phyloP scores from a whole-genome alignment of 2,797 vertebrate genomes.

The Catostomus latipinnis region DNA sequence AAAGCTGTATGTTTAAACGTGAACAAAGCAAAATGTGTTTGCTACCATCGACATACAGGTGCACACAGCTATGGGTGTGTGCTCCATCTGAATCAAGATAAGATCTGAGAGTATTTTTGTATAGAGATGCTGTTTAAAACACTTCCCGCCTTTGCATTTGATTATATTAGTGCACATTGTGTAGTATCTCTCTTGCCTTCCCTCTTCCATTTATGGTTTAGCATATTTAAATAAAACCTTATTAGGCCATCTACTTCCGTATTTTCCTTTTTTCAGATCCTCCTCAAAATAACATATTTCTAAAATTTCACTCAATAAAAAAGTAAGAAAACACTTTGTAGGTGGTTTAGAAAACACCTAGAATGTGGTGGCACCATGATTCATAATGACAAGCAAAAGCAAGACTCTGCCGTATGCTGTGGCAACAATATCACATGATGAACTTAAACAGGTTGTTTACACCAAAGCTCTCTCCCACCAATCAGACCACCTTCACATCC shows the following conservation, averaged over 20 bases:
- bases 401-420: not conserved
- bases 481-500: conserved; percentile 24
- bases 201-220: not conserved
- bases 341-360: conserved; percentile 8
- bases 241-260: not conserved
- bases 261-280: not conserved
- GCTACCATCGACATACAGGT: conserved; percentile 37
- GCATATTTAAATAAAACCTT: not conserved
- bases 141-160: conserved; percentile 35
- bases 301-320: not conserved
- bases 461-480: not conserved
- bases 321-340: not conserved
- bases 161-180: conserved; percentile 43
- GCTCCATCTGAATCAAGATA: conserved; percentile 57
- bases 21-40: conserved; percentile 30
- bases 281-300: not conserved
- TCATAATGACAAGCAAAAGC: conserved; percentile 32
- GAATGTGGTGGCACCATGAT: conserved; percentile 16
- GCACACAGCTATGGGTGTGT: conserved; percentile 22
- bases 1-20: conserved; percentile 43
- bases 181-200: conserved; percentile 6
- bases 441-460: conserved; percentile 33
- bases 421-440: conserved; percentile 16
- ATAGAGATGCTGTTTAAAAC: conserved; percentile 49
- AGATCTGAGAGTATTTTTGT: conserved; percentile 59